Percentiles rank a stretch among this genome's conserved stretches.
These are phyloP conservation scores for Chelmon rostratus DNA, from an alignment of 2,797 vertebrate genomes.

Conservation along the genomic window DNA sequence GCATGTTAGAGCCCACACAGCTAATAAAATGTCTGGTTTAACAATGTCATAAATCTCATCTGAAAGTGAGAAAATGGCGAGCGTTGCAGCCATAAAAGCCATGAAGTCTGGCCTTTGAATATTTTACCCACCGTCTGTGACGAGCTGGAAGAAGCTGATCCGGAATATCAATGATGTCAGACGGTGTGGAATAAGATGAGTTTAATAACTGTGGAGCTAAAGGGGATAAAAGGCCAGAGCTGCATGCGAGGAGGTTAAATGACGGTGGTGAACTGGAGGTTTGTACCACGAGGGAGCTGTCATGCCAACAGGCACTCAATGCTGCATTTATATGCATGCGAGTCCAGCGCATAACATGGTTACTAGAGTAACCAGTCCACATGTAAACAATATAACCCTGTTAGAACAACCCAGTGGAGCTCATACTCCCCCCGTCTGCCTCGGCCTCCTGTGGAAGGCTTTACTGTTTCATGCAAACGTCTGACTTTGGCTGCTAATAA, in stretches of 20 bases:
- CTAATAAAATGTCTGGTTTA: too few relatives aligned
- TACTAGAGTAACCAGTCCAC: conserved; percentile 1
- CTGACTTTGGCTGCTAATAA: not conserved
- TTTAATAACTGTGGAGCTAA: not conserved
- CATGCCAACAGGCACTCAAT: conserved; percentile 3
- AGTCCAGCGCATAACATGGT: conserved; percentile 1
- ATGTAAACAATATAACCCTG: conserved; percentile 18
- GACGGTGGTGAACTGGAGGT: not conserved
- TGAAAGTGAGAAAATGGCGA: too few relatives aligned
- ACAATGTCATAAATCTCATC: too few relatives aligned
- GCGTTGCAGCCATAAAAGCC: not conserved
- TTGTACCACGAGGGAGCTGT: conserved; percentile 5
- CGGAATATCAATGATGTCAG: conserved; percentile 4
- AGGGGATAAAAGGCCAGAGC: not conserved
- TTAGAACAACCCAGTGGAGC: conserved; percentile 2
- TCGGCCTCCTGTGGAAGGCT: too few relatives aligned
- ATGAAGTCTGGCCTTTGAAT: not conserved
- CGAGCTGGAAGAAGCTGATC: not conserved
- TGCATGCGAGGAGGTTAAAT: not conserved
- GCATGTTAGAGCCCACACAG: too few relatives aligned
- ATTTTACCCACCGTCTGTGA: not conserved
- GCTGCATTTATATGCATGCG: conserved; percentile 3
- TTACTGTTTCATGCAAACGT: not conserved
- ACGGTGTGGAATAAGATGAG: not conserved
- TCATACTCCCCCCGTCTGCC: not conserved